These are phyloP conservation scores for Steromphala cineraria DNA, from an alignment of 2,888 invertebrate species.

Conservation along the genomic window DNA sequence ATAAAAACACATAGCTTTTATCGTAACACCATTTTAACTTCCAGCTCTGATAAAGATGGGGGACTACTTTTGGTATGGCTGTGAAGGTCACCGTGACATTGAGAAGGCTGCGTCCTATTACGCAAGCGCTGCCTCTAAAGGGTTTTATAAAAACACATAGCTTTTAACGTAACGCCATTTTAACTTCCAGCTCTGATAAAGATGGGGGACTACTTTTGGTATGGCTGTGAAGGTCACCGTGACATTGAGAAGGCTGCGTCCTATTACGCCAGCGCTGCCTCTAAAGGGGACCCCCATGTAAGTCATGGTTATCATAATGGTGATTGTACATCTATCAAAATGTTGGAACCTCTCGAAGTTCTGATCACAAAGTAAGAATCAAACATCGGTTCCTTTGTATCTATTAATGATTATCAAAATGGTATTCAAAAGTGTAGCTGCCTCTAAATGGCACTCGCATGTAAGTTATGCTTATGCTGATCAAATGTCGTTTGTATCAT, in stretches of 20 bases:
- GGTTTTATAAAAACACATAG: no score
- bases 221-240: constrained; percentile 58
- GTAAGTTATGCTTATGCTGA: no score
- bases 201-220: constrained; percentile 74
- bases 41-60: constrained; percentile 74
- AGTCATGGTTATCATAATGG: constrained; percentile 21
- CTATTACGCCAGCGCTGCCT: constrained; percentile 64
- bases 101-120: constrained; percentile 62
- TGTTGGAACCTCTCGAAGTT: no score
- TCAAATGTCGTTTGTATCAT: no score
- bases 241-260: constrained; percentile 57
- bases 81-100: constrained; percentile 52
- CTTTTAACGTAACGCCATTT: no score
- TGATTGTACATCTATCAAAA: no score
- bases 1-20: no score
- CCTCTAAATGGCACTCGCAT: no score
- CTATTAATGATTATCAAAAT: no score
- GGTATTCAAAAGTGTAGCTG: no score
- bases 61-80: constrained; percentile 72
- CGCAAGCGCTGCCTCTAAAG: constrained; percentile 58
- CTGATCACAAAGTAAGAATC: no score
- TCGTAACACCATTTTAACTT: background rate
- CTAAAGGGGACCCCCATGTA: constrained; percentile 70
- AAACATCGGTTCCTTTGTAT: no score
- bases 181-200: constrained; percentile 66